Base-by-base conservation (phyloP, 2,797 vertebrate genomes). In the Urophycis tenuis region DNA sequence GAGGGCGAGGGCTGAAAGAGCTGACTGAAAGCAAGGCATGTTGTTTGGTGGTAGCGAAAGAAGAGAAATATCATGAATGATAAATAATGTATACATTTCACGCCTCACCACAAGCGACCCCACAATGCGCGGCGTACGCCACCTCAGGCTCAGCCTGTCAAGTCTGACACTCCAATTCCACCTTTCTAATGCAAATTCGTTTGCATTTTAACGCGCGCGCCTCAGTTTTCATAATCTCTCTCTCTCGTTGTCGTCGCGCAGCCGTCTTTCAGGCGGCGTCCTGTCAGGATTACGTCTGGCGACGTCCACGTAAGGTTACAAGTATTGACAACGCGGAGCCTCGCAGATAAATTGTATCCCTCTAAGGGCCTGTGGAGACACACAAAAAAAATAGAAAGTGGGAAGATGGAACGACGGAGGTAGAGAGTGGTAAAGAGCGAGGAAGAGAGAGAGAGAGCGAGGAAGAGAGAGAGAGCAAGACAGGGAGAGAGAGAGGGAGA, bases 91-190 rank as follows among this genome's bases (percentile, higher is more conserved):
- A 64, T 64, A 64, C 60, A 64, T 64, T 12, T n/a, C 60, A 64
- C 60, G 60, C 60, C n/a, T 64, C 60, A 64, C 60, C 60, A 64
- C n/a, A 60, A 60, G 53, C 53, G 22, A 60, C 60, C 60, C 60
- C 60, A 0, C 45, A 30, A 77, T 83, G 77, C 81, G 74, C 76
- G 45, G 84, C 90, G 87, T 88, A 87, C 82, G 88, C 72, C 64
- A 88, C 89, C 86, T 73, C 82, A 85, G 89, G 90, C 89, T 19
- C 31, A 85, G 86, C 80, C 79, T 82, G 84, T 88, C 87, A 81
- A 64, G 14, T 73, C 69, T 85, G 87, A 90, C 84, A 81, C 3
- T 15, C 41, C 72, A 22, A 34, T 39, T 67, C 33, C 0, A 64
- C 78, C 80, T 84, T 79, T 75, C 80, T 75, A 25, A 88, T 89